Conservation (phyloP, 2,113 vertebrate genomes). For the Dendropsophus ebraccatus region DNA sequence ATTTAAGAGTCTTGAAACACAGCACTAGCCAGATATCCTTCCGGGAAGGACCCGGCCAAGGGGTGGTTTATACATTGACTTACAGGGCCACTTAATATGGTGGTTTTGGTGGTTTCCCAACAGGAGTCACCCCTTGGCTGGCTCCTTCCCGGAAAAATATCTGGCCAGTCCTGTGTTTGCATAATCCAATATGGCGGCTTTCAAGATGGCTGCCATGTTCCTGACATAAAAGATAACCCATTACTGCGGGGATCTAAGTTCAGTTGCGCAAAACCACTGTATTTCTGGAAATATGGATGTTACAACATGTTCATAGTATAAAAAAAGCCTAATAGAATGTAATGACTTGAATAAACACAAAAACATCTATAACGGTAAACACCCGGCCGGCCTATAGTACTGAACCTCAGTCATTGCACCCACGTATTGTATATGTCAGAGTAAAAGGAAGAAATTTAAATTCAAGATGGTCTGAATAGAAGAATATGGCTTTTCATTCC, state of each 20-base stretch:
- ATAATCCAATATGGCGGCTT: too few species aligned
- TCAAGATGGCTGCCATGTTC: too few species aligned
- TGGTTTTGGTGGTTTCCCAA: too few species aligned
- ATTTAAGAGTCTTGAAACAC: too few species aligned
- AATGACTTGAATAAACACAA: not conserved
- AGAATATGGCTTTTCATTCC: constrained; percentile 3
- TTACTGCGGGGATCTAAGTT: not conserved
- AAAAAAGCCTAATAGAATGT: not conserved
- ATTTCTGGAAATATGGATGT: not conserved
- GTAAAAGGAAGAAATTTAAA: constrained; percentile 16
- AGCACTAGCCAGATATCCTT: too few species aligned
- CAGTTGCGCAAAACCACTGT: not conserved
- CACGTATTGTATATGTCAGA: not conserved
- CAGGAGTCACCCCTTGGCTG: too few species aligned
- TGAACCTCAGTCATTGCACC: not conserved
- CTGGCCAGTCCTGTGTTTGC: too few species aligned
- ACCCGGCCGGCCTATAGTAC: not conserved
- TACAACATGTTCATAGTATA: not conserved
- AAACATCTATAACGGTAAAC: not conserved
- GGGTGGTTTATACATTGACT: too few species aligned
- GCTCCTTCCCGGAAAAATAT: too few species aligned
- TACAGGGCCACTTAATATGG: too few species aligned
- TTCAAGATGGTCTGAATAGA: constrained; percentile 8
- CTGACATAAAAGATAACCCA: too few species aligned
- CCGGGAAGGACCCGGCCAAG: too few species aligned